Conservation (phyloP, 2,797 vertebrate species). For the Pantherophis vulpinus region DNA sequence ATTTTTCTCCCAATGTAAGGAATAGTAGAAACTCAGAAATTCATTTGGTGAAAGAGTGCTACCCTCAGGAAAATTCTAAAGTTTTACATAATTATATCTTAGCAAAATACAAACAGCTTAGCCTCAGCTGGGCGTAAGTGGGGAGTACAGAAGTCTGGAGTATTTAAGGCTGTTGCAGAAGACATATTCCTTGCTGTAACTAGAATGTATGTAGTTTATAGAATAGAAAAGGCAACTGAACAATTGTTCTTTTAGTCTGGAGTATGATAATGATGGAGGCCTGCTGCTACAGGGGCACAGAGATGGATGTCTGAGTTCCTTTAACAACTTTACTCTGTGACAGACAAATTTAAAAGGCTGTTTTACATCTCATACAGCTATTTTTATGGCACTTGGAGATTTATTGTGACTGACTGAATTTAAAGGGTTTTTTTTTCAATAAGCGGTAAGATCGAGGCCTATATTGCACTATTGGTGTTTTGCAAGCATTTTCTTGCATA, state of each 20-base stretch:
- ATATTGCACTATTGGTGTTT: background rate
- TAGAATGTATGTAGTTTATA: background rate
- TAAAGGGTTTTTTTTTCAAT: background rate
- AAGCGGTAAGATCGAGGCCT: background rate
- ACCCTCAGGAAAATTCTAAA: background rate
- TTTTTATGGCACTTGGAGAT: background rate
- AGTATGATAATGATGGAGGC: background rate
- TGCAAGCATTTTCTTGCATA: background rate
- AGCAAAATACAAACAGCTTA: background rate
- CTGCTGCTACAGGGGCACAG: background rate
- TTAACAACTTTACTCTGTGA: background rate
- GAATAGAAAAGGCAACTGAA: background rate
- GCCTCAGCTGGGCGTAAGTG: background rate
- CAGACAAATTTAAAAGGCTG: background rate
- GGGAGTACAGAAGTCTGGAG: background rate
- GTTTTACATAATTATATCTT: background rate
- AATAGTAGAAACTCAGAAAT: background rate
- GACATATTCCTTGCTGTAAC: background rate
- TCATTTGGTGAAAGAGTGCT: background rate
- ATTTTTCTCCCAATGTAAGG: no score
- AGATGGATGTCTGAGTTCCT: background rate
- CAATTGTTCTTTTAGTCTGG: background rate
- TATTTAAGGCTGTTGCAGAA: background rate
- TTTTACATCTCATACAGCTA: background rate
- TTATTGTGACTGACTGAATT: background rate